Conservation (phyloP, 1,140 invertebrate genomes). For the Drosophila willistoni region DNA sequence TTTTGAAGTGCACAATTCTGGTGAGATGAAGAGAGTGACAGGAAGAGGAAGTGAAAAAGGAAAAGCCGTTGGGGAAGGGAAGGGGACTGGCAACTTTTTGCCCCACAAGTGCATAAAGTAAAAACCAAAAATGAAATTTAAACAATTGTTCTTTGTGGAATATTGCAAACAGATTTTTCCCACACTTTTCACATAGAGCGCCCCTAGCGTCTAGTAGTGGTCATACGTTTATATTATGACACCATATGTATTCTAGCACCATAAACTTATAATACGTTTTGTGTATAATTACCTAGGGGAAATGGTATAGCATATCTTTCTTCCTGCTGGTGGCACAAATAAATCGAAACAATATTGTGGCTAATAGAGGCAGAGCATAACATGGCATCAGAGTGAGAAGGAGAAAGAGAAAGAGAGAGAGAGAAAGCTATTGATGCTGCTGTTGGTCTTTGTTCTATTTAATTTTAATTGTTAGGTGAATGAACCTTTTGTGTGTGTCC, state of each 20-base stretch:
- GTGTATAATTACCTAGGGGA: conserved; percentile 25
- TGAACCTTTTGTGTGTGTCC: conserved; percentile 49
- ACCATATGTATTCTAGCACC: conserved; percentile 41
- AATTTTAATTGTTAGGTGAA: conserved; percentile 57
- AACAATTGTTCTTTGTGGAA: conserved; percentile 48
- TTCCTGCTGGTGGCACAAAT: conserved; percentile 4
- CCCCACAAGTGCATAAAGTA: conserved; percentile 28
- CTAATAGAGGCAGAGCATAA: neutral
- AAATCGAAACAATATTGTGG: conserved; percentile 27
- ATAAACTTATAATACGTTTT: conserved; percentile 41
- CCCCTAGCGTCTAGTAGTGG: conserved; percentile 7
- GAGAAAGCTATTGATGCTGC: neutral
- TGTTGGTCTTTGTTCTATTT: conserved; percentile 18
- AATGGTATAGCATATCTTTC: conserved; percentile 7
- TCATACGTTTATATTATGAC: conserved; percentile 43
- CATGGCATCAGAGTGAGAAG: neutral
- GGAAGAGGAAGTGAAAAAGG: neutral
- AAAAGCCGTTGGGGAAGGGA: neutral
- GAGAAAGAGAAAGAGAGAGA: neutral
- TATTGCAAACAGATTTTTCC: conserved; percentile 44
- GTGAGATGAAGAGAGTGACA: neutral
- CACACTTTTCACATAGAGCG: neutral
- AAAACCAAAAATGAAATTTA: conserved; percentile 50
- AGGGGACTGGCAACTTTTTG: neutral
- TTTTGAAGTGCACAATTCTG: conserved; percentile 7